These are phyloP conservation scores for Nothoprocta perdicaria DNA, from an alignment of 2,113 vertebrate species.

Conservation along the genomic window DNA sequence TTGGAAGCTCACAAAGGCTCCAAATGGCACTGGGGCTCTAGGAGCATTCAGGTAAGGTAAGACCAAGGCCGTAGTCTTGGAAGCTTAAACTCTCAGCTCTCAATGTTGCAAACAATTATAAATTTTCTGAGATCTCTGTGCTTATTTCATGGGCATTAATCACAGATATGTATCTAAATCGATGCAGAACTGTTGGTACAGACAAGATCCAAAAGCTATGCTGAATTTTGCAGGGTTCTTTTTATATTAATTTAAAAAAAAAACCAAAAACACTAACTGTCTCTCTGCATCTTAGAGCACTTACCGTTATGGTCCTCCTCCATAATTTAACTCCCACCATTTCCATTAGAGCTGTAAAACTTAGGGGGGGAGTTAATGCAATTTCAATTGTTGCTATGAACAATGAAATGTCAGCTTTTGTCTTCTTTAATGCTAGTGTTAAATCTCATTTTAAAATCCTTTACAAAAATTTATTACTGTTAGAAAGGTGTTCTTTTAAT, in stretches of 20 bases:
- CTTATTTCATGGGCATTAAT: not conserved
- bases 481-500: not conserved
- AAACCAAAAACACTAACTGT: not conserved
- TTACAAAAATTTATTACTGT: not conserved
- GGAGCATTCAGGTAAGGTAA: not conserved
- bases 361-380: not conserved
- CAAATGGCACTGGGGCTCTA: not conserved
- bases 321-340: not conserved
- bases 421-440: not conserved
- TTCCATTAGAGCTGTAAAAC: constrained; percentile 1
- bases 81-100: not conserved
- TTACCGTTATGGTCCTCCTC: not conserved
- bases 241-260: not conserved
- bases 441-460: not conserved
- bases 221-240: not conserved
- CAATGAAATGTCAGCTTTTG: not conserved
- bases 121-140: accelerated
- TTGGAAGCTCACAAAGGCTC: not conserved
- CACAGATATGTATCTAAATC: not conserved
- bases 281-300: not conserved
- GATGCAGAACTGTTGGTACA: not conserved
- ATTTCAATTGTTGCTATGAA: not conserved
- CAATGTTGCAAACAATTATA: not conserved
- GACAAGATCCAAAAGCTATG: not conserved
- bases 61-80: not conserved